A percentile compares a stretch with the other conserved stretches of the same genome.
Conservation (phyloP, 2,113 vertebrate species). For the Apistogramma diplotaenia region DNA sequence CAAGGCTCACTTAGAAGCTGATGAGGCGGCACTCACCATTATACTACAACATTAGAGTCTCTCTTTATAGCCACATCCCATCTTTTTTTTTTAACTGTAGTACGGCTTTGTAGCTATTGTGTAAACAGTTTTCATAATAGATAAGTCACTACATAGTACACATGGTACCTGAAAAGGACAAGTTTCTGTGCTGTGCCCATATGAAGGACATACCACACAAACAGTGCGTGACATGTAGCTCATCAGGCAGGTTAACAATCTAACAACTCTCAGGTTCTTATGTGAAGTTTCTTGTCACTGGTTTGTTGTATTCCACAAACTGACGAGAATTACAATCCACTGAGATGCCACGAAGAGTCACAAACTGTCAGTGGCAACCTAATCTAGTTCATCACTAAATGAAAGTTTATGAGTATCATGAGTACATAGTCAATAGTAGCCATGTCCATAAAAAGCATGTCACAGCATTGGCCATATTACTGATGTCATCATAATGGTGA, state of each 20-base stretch:
- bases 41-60: background rate
- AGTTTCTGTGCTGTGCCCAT: no score
- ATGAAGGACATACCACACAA: background rate
- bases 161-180: background rate
- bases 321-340: no score
- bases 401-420: background rate
- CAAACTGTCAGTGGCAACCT: background rate
- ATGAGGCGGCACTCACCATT: conserved; percentile 1
- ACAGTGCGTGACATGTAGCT: background rate
- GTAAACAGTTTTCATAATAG: background rate
- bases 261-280: background rate
- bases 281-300: background rate
- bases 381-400: background rate
- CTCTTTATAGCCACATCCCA: background rate
- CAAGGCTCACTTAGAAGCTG: background rate
- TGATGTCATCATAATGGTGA: no score
- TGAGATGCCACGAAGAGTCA: no score
- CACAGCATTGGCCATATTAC: background rate
- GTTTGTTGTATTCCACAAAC: background rate
- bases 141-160: background rate
- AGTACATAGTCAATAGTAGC: background rate
- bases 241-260: background rate
- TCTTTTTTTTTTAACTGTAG: background rate
- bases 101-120: background rate
- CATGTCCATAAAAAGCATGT: background rate